Base-by-base conservation (phyloP, 1,140 invertebrate species). In the Cyrtorhinus lividipennis region DNA sequence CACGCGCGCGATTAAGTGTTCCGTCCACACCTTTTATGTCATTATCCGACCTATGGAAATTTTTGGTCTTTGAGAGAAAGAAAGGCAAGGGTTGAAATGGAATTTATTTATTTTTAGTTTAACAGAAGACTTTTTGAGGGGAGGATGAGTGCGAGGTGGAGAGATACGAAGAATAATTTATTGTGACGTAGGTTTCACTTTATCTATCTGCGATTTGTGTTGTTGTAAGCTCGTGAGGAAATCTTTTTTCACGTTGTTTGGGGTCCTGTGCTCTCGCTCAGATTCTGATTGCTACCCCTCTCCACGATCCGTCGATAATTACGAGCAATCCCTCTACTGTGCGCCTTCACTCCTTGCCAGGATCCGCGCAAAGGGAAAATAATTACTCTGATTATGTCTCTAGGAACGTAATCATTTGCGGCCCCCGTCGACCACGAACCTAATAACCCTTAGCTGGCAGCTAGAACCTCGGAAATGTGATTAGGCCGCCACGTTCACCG, bases 321-420 rank as follows among this genome's bases (percentile, higher is more conserved):
- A 53, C 3, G 12, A 5, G 20, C 20, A n/a, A n/a, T n/a, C 48
- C 48, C 48, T 12, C 48, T 53, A 38, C 30, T 20, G 20, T 13
- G n/a, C 20, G 10, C 20, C 48, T 20, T 53, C 48, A 13, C 8
- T 53, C 20, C 48, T 53, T 53, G 10, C n/a, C n/a, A n/a, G n/a
- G n/a, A n/a, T n/a, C n/a, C n/a, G n/a, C 20, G 48, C 48, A 53
- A 22, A 53, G 20, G 48, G 48, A 53, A 53, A 53, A 8, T 53
- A 53, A 53, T 53, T 53, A 53, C 48, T 22, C 48, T 53, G 48
- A 53, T 53, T 53, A 53, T 22, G 48, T 53, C 48, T 53, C 20
- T 10, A 13, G 48, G 48, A 38, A 38, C 3, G 48, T 53, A 53
- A 53, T 53, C 48, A 53, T 53, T n/a, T 8, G 38, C n/a, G 38